Conservation (phyloP, 2,113 vertebrate genomes). For the Emydocephalus ijimae region DNA sequence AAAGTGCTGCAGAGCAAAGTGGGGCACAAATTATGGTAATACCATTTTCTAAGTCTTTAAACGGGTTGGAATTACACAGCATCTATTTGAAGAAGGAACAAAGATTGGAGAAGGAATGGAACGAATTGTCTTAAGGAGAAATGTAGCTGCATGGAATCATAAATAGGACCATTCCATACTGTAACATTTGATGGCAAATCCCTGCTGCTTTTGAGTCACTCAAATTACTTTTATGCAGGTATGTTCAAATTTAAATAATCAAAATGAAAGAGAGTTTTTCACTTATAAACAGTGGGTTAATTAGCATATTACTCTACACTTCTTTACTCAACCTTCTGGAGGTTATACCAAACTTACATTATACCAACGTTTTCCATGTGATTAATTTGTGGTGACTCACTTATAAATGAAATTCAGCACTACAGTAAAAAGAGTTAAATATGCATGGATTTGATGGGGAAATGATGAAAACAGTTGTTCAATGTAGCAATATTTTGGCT, state of each 20-base stretch:
- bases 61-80: not conserved
- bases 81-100: not conserved
- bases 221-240: not conserved
- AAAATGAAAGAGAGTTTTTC: not conserved
- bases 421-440: not conserved
- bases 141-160: not conserved
- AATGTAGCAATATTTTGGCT: not conserved
- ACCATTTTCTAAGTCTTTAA: not conserved
- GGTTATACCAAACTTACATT: not conserved
- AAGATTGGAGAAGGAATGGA: not conserved
- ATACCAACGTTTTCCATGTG: not conserved
- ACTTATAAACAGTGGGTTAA: not conserved
- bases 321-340: not conserved
- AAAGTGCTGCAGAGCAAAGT: not conserved
- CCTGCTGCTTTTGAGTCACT: not conserved
- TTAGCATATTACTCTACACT: not conserved
- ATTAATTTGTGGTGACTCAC: not conserved
- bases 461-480: not conserved
- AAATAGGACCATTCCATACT: not conserved
- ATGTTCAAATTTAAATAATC: not conserved
- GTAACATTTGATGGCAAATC: not conserved
- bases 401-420: not conserved
- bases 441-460: not conserved
- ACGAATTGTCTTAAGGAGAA: not conserved
- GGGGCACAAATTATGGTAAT: not conserved